Base-by-base conservation (phyloP, 2,113 vertebrate genomes). In the Malurus cyaneus region DNA sequence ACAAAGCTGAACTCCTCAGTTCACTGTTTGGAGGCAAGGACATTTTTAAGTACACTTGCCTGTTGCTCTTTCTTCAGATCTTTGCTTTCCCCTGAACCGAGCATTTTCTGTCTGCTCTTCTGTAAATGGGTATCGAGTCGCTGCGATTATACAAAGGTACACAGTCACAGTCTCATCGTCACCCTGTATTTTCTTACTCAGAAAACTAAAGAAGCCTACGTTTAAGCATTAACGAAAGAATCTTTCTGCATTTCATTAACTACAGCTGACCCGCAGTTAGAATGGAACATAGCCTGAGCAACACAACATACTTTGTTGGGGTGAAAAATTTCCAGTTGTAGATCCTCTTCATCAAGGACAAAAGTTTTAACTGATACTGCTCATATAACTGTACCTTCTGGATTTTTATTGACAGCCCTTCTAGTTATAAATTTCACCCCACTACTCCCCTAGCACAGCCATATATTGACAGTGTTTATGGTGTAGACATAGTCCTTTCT, bases 231-330 rank as follows among this genome's bases (percentile, higher is more conserved):
- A 67, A 50, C 36, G n/a, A 53, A 85, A 76, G 9, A n/a, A n/a
- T n/a, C n/a, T n/a, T n/a, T 32, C 34, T 62, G 66, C 32, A 49
- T 11, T 18, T 39, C 11, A 29, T 34, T 57, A 86, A 64, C 24
- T 52, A 28, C 25, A 36, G 26, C n/a, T n/a, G n/a, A n/a, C n/a
- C n/a, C n/a, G n/a, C n/a, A n/a, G n/a, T n/a, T n/a, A n/a, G n/a
- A n/a, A n/a, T n/a, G n/a, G n/a, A n/a, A n/a, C n/a, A n/a, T n/a
- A n/a, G 18, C 13, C 61, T 25, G 11, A 86, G 8, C 17, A 79
- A 28, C 12, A 25, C 1, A 1, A 7, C 5, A 44, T 14, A 25
- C 12, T 49, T 69, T 4, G 2, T 2, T n/a, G n/a, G 18, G 28
- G 5, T 19, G 42, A 49, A 41, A 41, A 17, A 60, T 49, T 65